phyloP scores from a whole-genome alignment of 2,113 vertebrate species.

The Mola mola region DNA sequence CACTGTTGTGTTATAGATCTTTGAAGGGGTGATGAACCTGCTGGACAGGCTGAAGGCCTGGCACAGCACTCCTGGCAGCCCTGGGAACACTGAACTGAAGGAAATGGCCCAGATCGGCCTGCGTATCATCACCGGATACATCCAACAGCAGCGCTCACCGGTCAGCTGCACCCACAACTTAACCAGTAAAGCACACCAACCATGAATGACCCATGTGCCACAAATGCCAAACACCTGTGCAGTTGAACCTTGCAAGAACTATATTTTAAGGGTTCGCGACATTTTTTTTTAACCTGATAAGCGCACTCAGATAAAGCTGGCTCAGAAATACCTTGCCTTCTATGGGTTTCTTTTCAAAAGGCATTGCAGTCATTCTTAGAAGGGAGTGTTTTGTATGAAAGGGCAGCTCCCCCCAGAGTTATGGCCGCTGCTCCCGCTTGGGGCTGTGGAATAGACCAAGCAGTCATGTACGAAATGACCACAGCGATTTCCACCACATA shows the following conservation, averaged over 20 bases:
- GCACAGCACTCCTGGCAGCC: slow-evolving; percentile 86
- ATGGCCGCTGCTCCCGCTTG: slow-evolving; percentile 16
- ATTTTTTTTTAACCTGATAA: slow-evolving; percentile 46
- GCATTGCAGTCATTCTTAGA: slow-evolving; percentile 61
- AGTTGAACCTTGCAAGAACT: slow-evolving; percentile 18
- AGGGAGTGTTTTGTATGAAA: slow-evolving; percentile 70
- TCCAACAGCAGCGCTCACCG: slow-evolving; percentile 90
- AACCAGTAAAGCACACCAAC: not conserved
- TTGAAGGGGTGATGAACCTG: slow-evolving; percentile 93
- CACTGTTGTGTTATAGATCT: slow-evolving; percentile 83
- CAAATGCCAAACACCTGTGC: slow-evolving; percentile 19
- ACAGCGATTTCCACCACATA: slow-evolving; percentile 28
- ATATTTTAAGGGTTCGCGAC: slow-evolving; percentile 15
- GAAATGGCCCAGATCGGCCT: slow-evolving; percentile 96
- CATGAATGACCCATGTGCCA: slow-evolving; percentile 6
- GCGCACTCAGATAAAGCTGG: slow-evolving; percentile 45
- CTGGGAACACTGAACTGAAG: slow-evolving; percentile 84
- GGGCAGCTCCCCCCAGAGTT: slow-evolving; percentile 63
- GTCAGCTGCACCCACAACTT: slow-evolving; percentile 67
- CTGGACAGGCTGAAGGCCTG: slow-evolving; percentile 92
- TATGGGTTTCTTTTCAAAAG: slow-evolving; percentile 62
- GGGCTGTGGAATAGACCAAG: slow-evolving; percentile 36
- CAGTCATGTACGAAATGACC: slow-evolving; percentile 39
- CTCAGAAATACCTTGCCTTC: slow-evolving; percentile 62
- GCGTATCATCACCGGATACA: slow-evolving; percentile 90